A percentile compares a stretch with the other conserved stretches of the same genome.
phyloP scores from a whole-genome alignment of 2,888 invertebrate genomes.

The Caenorhabditis sp. region DNA sequence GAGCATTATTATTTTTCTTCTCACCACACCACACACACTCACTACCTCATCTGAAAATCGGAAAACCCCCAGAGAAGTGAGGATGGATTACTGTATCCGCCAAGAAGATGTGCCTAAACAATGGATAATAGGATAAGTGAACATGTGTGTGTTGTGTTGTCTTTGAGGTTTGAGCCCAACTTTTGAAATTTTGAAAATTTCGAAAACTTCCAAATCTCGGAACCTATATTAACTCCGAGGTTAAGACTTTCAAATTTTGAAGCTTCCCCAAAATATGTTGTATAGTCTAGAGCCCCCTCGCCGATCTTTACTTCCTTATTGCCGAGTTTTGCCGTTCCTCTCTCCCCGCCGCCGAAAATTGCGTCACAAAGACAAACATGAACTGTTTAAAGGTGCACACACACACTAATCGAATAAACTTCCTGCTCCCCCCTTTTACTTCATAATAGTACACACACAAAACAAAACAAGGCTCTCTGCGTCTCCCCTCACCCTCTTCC shows the following conservation, averaged over 20 bases:
- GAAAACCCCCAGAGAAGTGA: neutral
- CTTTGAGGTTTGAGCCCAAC: no score
- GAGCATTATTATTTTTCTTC: neutral
- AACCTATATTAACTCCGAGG: no score
- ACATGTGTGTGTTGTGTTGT: conserved; percentile 4
- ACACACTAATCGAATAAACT: conserved; percentile 4
- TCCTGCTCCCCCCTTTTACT: conserved; percentile 33
- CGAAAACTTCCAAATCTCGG: no score
- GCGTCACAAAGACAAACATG: conserved; percentile 48
- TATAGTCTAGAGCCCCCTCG: neutral
- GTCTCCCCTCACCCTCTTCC: neutral
- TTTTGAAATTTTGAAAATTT: neutral
- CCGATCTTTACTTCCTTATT: conserved; percentile 26
- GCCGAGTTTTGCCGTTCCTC: conserved; percentile 18
- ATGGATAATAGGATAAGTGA: neutral
- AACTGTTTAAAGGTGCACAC: conserved; percentile 53
- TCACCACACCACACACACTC: neutral
- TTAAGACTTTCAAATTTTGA: no score
- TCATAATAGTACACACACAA: conserved; percentile 51
- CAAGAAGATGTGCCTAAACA: neutral
- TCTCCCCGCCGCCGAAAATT: conserved; percentile 26
- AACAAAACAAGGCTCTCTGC: neutral
- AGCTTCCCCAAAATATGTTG: no score
- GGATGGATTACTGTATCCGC: neutral
- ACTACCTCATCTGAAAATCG: neutral